Conservation (phyloP, 2,113 vertebrate genomes). For the Pyxicephalus adspersus region DNA sequence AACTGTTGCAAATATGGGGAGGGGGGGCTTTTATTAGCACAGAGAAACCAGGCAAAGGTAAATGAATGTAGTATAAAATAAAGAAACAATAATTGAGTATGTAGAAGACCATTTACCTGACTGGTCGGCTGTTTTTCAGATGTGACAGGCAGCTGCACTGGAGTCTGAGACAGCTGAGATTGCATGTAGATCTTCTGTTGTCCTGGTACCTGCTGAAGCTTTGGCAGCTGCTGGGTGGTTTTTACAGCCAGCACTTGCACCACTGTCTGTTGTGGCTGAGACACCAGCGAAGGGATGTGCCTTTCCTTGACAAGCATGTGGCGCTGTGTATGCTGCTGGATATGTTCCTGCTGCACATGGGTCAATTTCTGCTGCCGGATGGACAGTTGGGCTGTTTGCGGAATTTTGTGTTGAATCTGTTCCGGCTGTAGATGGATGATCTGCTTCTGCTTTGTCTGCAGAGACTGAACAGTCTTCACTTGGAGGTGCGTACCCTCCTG, state of each 20-base stretch:
- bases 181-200: conserved; percentile 93
- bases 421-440: conserved; percentile 77
- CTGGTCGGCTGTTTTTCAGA: conserved; percentile 82
- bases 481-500: conserved; percentile 80
- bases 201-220: conserved; percentile 92
- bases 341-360: conserved; percentile 75
- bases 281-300: conserved; percentile 74
- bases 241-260: conserved; percentile 83
- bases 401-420: conserved; percentile 80
- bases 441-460: conserved; percentile 83
- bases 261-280: conserved; percentile 80
- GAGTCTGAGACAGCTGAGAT: conserved; percentile 86
- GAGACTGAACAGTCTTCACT: conserved; percentile 81
- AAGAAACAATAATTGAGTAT: no score
- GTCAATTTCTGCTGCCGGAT: conserved; percentile 80
- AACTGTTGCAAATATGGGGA: no score
- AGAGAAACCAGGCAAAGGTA: no score
- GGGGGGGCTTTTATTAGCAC: no score
- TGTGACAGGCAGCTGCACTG: conserved; percentile 84
- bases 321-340: conserved; percentile 71
- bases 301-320: conserved; percentile 80
- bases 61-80: no score
- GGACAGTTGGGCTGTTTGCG: conserved; percentile 78
- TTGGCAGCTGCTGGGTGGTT: conserved; percentile 88
- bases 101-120: conserved; percentile 77